Base-by-base conservation (phyloP, 2,888 invertebrate genomes). In the Eristalis pertinax region DNA sequence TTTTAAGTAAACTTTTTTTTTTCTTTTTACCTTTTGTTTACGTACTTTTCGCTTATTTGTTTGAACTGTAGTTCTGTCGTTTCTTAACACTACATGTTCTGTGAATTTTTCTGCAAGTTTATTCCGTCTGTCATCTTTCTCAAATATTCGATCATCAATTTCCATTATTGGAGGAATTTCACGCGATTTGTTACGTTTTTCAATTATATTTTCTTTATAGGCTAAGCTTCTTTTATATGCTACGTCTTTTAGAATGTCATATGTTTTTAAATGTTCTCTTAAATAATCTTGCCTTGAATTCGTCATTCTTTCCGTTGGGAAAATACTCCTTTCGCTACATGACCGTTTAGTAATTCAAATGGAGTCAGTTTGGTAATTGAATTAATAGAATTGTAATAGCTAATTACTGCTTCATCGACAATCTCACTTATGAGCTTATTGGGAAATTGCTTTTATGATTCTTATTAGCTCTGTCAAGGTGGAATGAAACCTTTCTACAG, bases 271-370 rank as follows among this genome's bases (percentile, higher is more conserved):
- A 38, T 73, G 73, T 29, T 63, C 22, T 8, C 22, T 26, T 26
- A 73, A n/a, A 38, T 65, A 74, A n/a, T 89, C 65, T 38, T 74
- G 74, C 62, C 24, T 26, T 24, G 65, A 35, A 8, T 64, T 29
- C 13, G n/a, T 64, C 4, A 32, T 50, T 13, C 5, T 19, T 58
- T 29, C 22, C 22, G 5, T 11, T 38, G 70, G 24, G 26, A 70
- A 70, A 24, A 41, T 13, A 4, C 32, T 13, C 24, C 11, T 43
- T 72, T 62, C 5, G 15, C n/a, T 19, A 72, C 26, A 43, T 69
- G 56, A 4, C 32, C 65, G 35, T 22, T 22, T 19, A 65, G 11
- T 35, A 65, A 11, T 35, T 75, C 65, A n/a, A 75, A 75, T 11
- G 35, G 58, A 5, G 56, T 65, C 15, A 58, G 24, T 19, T 65